These are phyloP conservation scores for Acipenser oxyrinchus DNA, from an alignment of 2,797 vertebrate species.

Conservation along the genomic window DNA sequence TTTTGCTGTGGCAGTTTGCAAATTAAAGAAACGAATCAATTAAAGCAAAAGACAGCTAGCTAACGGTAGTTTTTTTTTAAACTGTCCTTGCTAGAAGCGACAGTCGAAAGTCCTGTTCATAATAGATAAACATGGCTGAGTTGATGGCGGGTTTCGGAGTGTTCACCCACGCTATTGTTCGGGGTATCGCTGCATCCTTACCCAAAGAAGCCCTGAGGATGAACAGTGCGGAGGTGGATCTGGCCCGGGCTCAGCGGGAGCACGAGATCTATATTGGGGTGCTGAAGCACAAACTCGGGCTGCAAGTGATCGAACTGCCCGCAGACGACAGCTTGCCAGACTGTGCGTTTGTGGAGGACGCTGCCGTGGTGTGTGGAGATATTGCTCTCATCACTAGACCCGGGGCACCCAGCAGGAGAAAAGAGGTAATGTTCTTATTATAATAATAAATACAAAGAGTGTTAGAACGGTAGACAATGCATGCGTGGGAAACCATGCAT, in stretches of 20 bases:
- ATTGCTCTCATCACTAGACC: constrained; percentile 85
- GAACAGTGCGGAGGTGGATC: constrained; percentile 59
- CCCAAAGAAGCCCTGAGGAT: constrained; percentile 64
- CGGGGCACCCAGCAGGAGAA: constrained; percentile 76
- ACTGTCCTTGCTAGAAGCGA: constrained; percentile 27
- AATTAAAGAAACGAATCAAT: constrained; percentile 21
- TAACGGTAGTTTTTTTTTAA: constrained; percentile 33
- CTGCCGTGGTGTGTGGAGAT: constrained; percentile 84
- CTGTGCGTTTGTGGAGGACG: constrained; percentile 92
- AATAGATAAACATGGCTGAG: constrained; percentile 46
- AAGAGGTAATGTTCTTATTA: constrained; percentile 62
- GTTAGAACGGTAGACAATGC: no score
- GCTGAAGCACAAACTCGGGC: constrained; percentile 70
- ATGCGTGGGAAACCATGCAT: no score
- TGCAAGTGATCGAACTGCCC: constrained; percentile 80
- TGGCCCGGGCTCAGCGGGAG: constrained; percentile 61
- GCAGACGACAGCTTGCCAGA: constrained; percentile 82
- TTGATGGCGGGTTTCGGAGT: constrained; percentile 63
- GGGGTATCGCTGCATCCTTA: constrained; percentile 71
- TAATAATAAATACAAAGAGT: no score
- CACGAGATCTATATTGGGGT: constrained; percentile 68
- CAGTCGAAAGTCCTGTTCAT: no score
- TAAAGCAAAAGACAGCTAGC: constrained; percentile 15
- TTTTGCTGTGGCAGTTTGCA: constrained; percentile 21
- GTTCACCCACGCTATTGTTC: constrained; percentile 82